Conservation (phyloP, 2,888 invertebrate genomes). For the Neuroscelio doddi region DNA sequence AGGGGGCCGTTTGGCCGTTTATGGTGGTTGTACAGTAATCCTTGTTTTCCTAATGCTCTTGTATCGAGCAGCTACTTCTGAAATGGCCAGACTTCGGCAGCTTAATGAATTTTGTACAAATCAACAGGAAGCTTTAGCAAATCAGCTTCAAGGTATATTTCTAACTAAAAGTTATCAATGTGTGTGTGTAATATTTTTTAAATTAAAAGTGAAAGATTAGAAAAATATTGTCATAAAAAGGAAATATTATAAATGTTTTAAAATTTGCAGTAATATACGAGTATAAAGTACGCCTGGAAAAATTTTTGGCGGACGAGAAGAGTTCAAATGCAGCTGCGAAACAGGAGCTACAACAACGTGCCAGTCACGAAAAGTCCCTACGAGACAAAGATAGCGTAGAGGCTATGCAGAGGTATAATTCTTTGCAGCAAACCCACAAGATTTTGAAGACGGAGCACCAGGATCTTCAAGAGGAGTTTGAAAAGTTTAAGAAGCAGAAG, state of each 20-base stretch:
- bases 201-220: too few species aligned
- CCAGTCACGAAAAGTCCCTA: constrained; percentile 62
- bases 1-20: constrained; percentile 65
- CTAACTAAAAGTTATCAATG: too few species aligned
- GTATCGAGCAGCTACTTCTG: constrained; percentile 64
- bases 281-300: constrained; percentile 67
- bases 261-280: constrained; percentile 65
- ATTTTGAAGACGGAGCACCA: constrained; percentile 62
- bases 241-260: too few species aligned
- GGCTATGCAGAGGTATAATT: constrained; percentile 64
- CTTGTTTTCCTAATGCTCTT: constrained; percentile 61
- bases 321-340: constrained; percentile 65
- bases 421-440: constrained; percentile 65
- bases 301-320: constrained; percentile 67
- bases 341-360: constrained; percentile 66
- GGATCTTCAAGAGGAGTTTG: constrained; percentile 64
- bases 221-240: too few species aligned
- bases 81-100: constrained; percentile 66
- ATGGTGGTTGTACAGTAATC: constrained; percentile 58
- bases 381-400: constrained; percentile 66
- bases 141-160: constrained; percentile 65
- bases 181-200: too few species aligned
- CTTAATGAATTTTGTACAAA: constrained; percentile 64
- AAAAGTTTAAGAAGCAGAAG: constrained; percentile 59
- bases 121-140: constrained; percentile 66